Percentiles rank a stretch among this genome's conserved stretches.
These are phyloP conservation scores for Sphenodon punctatus DNA, from an alignment of 2,797 vertebrate genomes.

Conservation along the genomic window DNA sequence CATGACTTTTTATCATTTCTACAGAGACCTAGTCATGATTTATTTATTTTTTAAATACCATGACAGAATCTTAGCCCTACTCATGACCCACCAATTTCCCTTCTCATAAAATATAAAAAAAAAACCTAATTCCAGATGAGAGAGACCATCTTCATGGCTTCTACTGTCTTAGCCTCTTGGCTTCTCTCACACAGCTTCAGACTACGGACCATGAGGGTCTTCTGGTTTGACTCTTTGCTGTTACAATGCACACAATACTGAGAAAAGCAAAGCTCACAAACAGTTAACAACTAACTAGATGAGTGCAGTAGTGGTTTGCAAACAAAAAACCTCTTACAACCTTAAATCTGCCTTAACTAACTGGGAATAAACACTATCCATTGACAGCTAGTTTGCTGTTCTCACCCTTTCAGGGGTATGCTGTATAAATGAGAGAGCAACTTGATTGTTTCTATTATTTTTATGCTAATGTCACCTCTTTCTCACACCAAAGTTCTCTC, in stretches of 20 bases:
- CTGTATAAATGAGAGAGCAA: neutral
- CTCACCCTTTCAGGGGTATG: neutral
- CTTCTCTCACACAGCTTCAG: neutral
- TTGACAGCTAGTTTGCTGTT: neutral
- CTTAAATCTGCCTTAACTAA: neutral
- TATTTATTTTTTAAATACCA: too few species aligned
- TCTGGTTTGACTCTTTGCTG: neutral
- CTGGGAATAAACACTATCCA: neutral
- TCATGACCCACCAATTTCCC: neutral
- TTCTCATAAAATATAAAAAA: neutral
- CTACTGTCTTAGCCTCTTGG: neutral
- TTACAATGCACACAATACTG: neutral
- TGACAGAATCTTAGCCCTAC: too few species aligned
- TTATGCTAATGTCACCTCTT: neutral
- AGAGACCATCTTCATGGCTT: neutral
- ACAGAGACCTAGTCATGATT: too few species aligned
- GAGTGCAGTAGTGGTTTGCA: neutral
- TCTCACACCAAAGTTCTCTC: neutral
- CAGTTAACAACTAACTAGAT: neutral
- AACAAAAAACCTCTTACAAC: neutral
- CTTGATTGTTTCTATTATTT: neutral
- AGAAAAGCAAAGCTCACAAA: neutral
- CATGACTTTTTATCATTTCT: too few species aligned
- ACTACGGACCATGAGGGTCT: neutral
- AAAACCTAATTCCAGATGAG: neutral